Evolutionary conservation across 2,888 invertebrate genomes (phyloP), one percentile per base, ranked within the genome.

Genomic region (Unio pictorum): DNA sequence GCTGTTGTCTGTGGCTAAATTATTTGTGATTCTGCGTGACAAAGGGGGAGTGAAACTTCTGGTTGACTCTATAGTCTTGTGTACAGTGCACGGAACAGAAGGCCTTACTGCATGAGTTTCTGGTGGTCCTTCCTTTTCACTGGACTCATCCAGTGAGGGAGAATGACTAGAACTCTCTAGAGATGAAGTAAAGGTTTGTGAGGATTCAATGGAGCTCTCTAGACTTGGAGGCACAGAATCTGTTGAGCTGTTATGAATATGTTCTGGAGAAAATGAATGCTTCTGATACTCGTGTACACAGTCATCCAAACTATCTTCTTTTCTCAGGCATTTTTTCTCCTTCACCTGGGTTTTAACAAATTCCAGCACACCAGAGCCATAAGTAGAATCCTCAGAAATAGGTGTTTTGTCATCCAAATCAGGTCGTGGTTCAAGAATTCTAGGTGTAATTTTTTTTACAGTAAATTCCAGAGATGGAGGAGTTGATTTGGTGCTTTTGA

Each of bases 401-500:
- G 26, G 56, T 15, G 54, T 57, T 7, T 57, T 59, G 55, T 67
- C 61, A 45, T 67, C 68, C 11, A 61, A 34, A 23, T 57, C 26
- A 55, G 71, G 69, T 57, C 67, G 66, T 18, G 74, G 71, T 62
- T 82, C 78, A 4, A 72, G 64, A 6, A 76, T 67, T 55, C 72
- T 67, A 7, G 77, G 75, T 6, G 71, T 77, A 5, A 81, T 79
- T 57, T 75, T 80, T 28, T 68, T 74, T n/a, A 79, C 76, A 26
- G 72, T 74, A 67, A 80, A 80, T 55, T 84, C 82, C 55, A 83
- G 67, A 7, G 80, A 75, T 8, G 75, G 74, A 0, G 82, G 84
- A 4, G 76, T 79, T 6, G 81, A 80, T 61, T 82, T 84, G 26
- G 81, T 75, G 57, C 71, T 67, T 30, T 80, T 80, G 72, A 72